Conservation (phyloP, 2,888 invertebrate species). For the Protophormia terraenovae region DNA sequence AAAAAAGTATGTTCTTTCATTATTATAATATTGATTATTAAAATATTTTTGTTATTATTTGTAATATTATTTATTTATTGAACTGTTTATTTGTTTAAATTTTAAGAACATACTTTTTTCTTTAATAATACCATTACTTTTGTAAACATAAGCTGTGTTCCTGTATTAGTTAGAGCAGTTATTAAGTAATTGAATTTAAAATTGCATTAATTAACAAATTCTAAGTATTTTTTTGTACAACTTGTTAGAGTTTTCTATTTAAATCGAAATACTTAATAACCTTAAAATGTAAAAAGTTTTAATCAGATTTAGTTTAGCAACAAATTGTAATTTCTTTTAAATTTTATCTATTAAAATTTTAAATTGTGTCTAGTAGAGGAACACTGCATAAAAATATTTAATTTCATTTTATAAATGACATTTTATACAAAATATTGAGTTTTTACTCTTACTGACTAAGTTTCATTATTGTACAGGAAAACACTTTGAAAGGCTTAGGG, state of each 20-base stretch:
- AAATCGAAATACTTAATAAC: too few relatives aligned
- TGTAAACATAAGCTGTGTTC: conserved; percentile 6
- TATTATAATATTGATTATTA: not conserved
- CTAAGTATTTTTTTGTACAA: too few relatives aligned
- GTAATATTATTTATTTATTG: too few relatives aligned
- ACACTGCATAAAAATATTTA: not conserved
- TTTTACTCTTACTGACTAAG: not conserved
- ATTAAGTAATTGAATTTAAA: too few relatives aligned
- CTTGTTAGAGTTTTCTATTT: too few relatives aligned
- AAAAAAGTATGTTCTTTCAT: conserved; percentile 6
- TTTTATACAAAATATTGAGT: conserved; percentile 27
- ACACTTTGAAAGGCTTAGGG: not conserved
- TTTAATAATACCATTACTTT: not conserved
- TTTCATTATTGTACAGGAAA: not conserved
- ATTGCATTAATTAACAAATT: too few relatives aligned
- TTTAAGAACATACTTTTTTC: not conserved
- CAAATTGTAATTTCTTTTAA: too few relatives aligned
- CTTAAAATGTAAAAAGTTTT: too few relatives aligned
- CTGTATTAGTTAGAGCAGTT: not conserved
- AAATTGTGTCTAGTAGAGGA: not conserved
- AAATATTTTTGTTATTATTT: not conserved
- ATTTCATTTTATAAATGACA: conserved; percentile 65
- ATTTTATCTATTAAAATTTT: too few relatives aligned
- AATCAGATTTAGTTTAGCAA: too few relatives aligned
- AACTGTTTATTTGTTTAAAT: too few relatives aligned